Base-by-base conservation (phyloP, 2,888 invertebrate species). In the Catonia carolina region DNA sequence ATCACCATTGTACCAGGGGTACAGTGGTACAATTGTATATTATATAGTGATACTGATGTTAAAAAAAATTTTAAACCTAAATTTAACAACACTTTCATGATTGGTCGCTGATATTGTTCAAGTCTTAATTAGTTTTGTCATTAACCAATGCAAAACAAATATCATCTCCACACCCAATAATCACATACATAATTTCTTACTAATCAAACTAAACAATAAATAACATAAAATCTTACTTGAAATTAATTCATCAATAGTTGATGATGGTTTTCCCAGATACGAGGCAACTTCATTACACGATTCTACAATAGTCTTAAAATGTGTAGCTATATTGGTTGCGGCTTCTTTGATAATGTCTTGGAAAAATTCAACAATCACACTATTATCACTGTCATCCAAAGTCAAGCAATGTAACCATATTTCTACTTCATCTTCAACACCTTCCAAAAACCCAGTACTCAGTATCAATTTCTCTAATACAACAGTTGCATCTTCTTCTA, bases 391-490 rank as follows among this genome's bases (percentile, higher is more conserved):
- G 14, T 5, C 45, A 12, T 23, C 22, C 22, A 5, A 20, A 22
- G 22, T 14, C 8, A 45, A n/a, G 12, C 45, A 45, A 23, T 45
- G 18, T 1, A 20, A 22, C 45, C 45, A 45, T 14, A 45, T 45
- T 20, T 45, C 45, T 18, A 45, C 22, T 45, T 45, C 45, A 45
- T 45, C 8, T 45, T 45, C 45, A 10, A 27, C 45, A 45, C 45
- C 12, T 7, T 45, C 45, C 10, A 45, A 20, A 15, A 20, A 18
- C 2, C 45, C 45, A 14, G 45, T 45, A 12, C 20, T 45, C 6
- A 45, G 6, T 18, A 45, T 8, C 2, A 45, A 27, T 20, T 20
- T 45, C n/a, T 22, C 23, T 3, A 45, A 27, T 7, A 22, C 45
- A 14, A 23, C 45, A 14, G 14, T 45, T 23, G 20, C 45, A 10